phyloP scores from a whole-genome alignment of 2,113 vertebrate genomes.

The Asarcornis scutulata region DNA sequence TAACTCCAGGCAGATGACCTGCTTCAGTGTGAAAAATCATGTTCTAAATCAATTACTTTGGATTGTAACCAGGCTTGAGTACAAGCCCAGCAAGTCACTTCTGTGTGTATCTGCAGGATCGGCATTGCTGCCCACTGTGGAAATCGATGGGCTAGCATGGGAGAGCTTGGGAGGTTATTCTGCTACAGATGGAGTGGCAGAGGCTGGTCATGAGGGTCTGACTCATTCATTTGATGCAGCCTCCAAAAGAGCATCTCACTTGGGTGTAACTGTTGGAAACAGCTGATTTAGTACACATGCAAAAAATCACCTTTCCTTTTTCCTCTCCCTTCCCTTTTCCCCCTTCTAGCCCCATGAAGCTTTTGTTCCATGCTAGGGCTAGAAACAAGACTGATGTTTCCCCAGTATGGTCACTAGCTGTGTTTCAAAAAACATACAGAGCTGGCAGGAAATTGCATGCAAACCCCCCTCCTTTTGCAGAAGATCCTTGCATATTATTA shows the following conservation, averaged over 20 bases:
- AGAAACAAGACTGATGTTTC: background rate
- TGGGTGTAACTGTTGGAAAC: background rate
- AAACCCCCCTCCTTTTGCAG: background rate
- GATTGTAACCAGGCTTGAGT: background rate
- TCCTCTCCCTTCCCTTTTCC: background rate
- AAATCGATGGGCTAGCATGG: background rate
- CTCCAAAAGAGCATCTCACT: background rate
- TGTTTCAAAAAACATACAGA: background rate
- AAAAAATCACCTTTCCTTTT: background rate
- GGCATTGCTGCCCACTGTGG: background rate
- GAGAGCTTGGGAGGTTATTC: fast-evolving
- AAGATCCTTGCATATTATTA: background rate
- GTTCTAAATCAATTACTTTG: background rate
- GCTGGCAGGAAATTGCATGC: background rate
- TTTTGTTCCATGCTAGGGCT: background rate
- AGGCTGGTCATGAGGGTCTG: background rate
- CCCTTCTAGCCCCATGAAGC: background rate
- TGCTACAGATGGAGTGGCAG: background rate
- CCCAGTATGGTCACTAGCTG: background rate
- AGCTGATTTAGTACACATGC: background rate
- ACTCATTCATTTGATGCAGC: background rate
- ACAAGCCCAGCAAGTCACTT: background rate
- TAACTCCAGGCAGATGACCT: background rate
- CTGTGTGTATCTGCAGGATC: background rate
- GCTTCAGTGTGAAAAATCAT: background rate